Percentiles rank a stretch among this genome's conserved stretches.
Evolutionary conservation across 2,113 vertebrate species (phyloP).

Genomic region (Bos taurus): DNA sequence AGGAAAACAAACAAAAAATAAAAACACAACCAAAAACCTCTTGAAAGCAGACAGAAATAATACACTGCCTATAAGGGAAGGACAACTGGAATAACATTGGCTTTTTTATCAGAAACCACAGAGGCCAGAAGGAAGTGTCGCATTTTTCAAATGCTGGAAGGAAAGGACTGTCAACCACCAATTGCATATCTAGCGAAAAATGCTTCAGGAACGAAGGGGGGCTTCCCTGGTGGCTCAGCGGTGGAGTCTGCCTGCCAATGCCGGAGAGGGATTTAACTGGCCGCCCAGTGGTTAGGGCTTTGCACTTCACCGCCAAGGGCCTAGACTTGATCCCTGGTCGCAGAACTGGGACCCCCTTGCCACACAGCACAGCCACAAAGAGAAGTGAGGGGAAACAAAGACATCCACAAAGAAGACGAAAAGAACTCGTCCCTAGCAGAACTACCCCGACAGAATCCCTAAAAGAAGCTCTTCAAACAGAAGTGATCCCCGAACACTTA

Average conservation of each 20-base stretch:
- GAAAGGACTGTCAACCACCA: background rate
- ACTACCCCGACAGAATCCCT: background rate
- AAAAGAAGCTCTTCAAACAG: background rate
- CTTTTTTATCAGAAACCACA: background rate
- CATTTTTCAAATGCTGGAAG: background rate
- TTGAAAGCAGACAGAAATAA: background rate
- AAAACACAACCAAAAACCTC: background rate
- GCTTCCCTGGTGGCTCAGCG: background rate
- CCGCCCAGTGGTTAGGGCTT: background rate
- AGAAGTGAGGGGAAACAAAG: background rate
- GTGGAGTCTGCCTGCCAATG: background rate
- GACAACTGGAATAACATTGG: background rate
- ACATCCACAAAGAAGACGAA: background rate
- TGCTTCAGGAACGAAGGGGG: background rate
- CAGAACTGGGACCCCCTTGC: background rate
- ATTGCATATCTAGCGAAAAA: background rate
- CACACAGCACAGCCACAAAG: background rate
- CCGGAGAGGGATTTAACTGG: background rate
- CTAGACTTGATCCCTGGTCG: background rate
- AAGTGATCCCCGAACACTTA: background rate
- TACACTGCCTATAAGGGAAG: accelerated
- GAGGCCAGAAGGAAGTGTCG: background rate
- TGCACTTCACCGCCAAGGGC: background rate
- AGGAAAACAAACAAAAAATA: background rate
- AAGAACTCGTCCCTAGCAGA: background rate